These are phyloP conservation scores for Zaprionus vittiger DNA, from an alignment of 1,140 invertebrate genomes.

Conservation along the genomic window DNA sequence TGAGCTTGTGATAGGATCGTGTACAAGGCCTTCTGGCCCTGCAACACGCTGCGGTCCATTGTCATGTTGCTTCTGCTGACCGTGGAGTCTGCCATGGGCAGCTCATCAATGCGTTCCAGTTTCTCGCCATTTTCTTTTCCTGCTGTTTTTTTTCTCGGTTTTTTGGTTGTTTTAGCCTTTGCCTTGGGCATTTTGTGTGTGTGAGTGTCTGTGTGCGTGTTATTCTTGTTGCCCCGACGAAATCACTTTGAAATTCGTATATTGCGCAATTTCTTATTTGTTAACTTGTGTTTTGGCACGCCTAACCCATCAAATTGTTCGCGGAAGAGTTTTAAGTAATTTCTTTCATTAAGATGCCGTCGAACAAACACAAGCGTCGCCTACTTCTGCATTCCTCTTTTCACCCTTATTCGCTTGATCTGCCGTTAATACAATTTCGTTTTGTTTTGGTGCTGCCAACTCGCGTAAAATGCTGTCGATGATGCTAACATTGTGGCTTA, in stretches of 20 bases:
- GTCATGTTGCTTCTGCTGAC: no score
- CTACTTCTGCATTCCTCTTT: slow-evolving; percentile 56
- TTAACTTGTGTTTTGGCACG: background rate
- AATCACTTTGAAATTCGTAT: slow-evolving; percentile 15
- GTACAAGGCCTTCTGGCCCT: slow-evolving; percentile 58
- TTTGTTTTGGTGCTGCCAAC: slow-evolving; percentile 29
- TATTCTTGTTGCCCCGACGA: slow-evolving; percentile 12
- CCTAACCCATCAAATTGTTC: slow-evolving; percentile 31
- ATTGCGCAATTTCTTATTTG: background rate
- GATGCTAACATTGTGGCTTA: background rate
- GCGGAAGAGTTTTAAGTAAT: slow-evolving; percentile 8
- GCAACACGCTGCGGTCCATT: background rate
- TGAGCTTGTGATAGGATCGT: slow-evolving; percentile 87
- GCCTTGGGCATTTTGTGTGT: slow-evolving; percentile 41
- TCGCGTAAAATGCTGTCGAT: slow-evolving; percentile 20
- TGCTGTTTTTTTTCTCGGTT: slow-evolving; percentile 30
- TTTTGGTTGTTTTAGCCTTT: slow-evolving; percentile 30
- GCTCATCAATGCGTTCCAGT: background rate
- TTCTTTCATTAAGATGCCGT: slow-evolving; percentile 24
- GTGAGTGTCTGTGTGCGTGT: background rate
- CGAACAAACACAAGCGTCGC: slow-evolving; percentile 65
- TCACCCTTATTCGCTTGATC: slow-evolving; percentile 60
- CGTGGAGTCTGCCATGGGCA: no score
- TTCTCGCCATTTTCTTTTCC: slow-evolving; percentile 57
- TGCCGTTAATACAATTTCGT: slow-evolving; percentile 40